Base-by-base conservation (phyloP, 2,113 vertebrate genomes). In the Heliornis fulica region DNA sequence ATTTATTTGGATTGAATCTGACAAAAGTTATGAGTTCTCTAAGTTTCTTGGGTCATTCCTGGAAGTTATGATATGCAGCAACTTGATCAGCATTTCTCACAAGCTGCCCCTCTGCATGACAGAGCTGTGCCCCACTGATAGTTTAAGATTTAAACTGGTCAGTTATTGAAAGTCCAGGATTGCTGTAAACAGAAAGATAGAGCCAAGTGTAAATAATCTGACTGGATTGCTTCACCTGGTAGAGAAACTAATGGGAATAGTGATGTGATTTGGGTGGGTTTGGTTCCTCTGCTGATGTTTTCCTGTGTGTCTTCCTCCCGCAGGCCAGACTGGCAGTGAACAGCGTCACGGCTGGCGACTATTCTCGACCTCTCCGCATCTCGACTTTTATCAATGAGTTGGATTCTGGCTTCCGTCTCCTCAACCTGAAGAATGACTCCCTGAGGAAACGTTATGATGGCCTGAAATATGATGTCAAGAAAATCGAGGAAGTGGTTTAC, bases 381-480 rank as follows among this genome's bases (percentile, higher is more conserved):
- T 99, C 99, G 18, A 92, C 98, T 86, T 99, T 99, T 69, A 99
- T 99, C 98, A 99, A 99, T 1, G 99, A 99, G 97, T 97, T 99
- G 97, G 99, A 99, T 97, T 99, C 99, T 0, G 99, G 99, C 51
- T 99, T 99, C 97, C 99, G 99, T 4, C 98, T 99, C 69, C 99
- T 99, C 93, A 99, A 99, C 97, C 97, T 99, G 96, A 99, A 99
- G 96, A 99, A 99, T 0, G 99, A 99, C 97, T 99, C 99, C 7
- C 97, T 99, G 90, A 97, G 99, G 91, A 99, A 99, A 86, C 99
- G 99, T 29, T 99, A 99, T 3, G 99, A 99, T 8, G 99, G 99
- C 94, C 98, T 99, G 63, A 99, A 99, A 91, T 99, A 99, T 0
- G 99, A 99, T 0, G 99, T 99, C 96, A 99, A 99, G 98, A 99